Evolutionary conservation across 2,888 invertebrate species (phyloP).

Genomic region (Stenodema calcarata): DNA sequence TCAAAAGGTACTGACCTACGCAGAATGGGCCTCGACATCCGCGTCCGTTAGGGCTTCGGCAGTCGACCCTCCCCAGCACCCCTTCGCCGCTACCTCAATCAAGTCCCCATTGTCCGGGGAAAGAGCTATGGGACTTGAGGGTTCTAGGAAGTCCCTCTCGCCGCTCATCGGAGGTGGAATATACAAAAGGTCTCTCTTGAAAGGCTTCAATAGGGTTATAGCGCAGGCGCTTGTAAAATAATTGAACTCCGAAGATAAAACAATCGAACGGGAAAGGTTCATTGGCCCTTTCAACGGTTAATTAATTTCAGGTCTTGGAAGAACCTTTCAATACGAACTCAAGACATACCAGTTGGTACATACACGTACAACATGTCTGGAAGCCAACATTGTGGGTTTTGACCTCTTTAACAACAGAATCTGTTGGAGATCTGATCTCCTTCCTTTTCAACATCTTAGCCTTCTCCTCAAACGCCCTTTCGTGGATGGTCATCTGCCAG

Average conservation of each 20-base stretch:
- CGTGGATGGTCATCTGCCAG: too few relatives aligned
- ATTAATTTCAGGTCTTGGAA: background rate
- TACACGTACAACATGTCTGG: too few relatives aligned
- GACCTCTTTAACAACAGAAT: too few relatives aligned
- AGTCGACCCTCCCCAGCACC: background rate
- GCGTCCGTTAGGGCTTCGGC: background rate
- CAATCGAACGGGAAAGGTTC: background rate
- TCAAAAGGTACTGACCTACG: background rate
- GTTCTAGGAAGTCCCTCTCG: background rate
- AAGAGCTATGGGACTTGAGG: background rate
- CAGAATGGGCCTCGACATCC: background rate
- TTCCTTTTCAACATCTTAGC: too few relatives aligned
- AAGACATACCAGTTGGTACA: background rate
- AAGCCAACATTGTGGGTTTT: too few relatives aligned
- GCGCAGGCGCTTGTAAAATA: background rate
- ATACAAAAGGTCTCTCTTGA: background rate
- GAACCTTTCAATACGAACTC: background rate
- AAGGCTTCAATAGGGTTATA: background rate
- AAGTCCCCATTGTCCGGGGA: background rate
- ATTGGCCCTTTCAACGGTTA: background rate
- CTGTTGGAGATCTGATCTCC: too few relatives aligned
- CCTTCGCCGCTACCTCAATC: background rate
- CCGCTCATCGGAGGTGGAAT: background rate
- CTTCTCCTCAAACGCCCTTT: too few relatives aligned
- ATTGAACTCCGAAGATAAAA: background rate